These are phyloP conservation scores for Hesperophylax magnus DNA, from an alignment of 1,140 invertebrate genomes.

Conservation along the genomic window DNA sequence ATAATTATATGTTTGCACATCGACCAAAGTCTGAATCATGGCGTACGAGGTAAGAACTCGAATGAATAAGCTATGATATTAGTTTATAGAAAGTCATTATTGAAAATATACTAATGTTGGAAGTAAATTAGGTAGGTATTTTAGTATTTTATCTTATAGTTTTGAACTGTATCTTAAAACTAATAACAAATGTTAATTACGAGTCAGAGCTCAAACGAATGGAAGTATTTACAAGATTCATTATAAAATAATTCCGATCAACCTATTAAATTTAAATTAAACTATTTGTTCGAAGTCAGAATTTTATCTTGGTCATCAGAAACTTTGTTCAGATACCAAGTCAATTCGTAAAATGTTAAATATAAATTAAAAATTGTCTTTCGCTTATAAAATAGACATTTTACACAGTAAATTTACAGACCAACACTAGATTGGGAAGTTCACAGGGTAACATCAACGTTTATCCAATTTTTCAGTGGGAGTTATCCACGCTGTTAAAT, in stretches of 20 bases:
- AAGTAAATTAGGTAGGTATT: background rate
- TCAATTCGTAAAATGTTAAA: conserved; percentile 24
- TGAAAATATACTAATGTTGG: background rate
- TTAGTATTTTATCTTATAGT: background rate
- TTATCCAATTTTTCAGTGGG: conserved; percentile 14
- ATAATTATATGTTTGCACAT: too few relatives aligned
- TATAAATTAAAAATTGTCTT: conserved; percentile 33
- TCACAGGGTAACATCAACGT: conserved; percentile 53
- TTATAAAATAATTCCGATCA: conserved; percentile 35
- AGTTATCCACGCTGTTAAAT: background rate
- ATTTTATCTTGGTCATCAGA: background rate
- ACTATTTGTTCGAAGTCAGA: conserved; percentile 17
- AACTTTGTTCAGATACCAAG: background rate
- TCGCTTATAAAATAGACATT: conserved; percentile 21
- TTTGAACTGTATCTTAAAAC: conserved; percentile 33
- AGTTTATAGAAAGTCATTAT: background rate
- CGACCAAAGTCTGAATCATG: too few relatives aligned
- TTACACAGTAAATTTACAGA: conserved; percentile 49
- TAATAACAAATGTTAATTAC: conserved; percentile 32
- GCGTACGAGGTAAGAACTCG: too few relatives aligned
- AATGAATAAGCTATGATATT: background rate
- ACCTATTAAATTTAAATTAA: background rate
- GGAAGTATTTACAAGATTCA: conserved; percentile 30
- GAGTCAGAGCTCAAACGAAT: conserved; percentile 24
- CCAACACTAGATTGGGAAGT: conserved; percentile 45